phyloP scores from a whole-genome alignment of 2,888 invertebrate genomes.

The Patella depressa region DNA sequence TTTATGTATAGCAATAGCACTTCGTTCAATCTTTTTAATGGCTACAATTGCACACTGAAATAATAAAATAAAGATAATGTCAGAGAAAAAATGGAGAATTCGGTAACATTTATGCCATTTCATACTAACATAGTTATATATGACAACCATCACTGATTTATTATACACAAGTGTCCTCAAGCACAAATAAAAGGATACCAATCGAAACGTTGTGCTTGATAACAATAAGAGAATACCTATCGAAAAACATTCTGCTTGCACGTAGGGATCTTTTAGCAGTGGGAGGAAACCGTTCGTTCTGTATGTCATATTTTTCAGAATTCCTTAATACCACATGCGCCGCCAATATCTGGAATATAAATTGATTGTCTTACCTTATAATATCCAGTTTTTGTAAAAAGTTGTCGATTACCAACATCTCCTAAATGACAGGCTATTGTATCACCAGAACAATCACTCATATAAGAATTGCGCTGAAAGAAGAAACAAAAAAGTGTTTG shows the following conservation, averaged over 20 bases:
- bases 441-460: slow-evolving; percentile 49
- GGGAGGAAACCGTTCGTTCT: too few relatives aligned
- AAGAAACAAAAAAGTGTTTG: background rate
- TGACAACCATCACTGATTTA: too few relatives aligned
- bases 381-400: slow-evolving; percentile 89
- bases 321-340: background rate
- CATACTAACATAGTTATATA: too few relatives aligned
- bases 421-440: slow-evolving; percentile 64
- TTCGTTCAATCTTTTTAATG: slow-evolving; percentile 84
- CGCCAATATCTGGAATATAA: background rate
- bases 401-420: slow-evolving; percentile 79
- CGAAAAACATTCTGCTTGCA: too few relatives aligned
- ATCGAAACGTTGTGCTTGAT: too few relatives aligned
- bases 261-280: too few relatives aligned
- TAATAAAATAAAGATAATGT: background rate
- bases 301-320: background rate
- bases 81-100: too few relatives aligned
- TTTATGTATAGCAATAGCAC: slow-evolving; percentile 82
- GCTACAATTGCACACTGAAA: slow-evolving; percentile 81
- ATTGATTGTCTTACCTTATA: slow-evolving; percentile 82
- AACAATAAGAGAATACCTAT: too few relatives aligned
- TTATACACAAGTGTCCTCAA: too few relatives aligned
- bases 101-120: too few relatives aligned
- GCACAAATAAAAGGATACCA: too few relatives aligned
- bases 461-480: slow-evolving; percentile 5